These are phyloP conservation scores for Pseudochirops cupreus DNA, from an alignment of 2,797 vertebrate species.

Conservation along the genomic window DNA sequence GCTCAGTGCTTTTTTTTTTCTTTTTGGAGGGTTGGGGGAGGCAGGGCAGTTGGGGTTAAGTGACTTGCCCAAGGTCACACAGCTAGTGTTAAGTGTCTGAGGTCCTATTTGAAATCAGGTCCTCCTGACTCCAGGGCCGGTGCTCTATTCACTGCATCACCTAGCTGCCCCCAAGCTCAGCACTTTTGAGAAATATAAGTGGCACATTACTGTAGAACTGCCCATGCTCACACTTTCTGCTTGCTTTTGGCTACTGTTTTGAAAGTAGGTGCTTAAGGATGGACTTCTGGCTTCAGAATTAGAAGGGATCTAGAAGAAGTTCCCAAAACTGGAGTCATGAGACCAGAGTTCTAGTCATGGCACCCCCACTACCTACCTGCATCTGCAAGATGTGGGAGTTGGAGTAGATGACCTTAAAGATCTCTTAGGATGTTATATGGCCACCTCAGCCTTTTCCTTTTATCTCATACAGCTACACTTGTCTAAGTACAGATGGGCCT, in stretches of 20 bases:
- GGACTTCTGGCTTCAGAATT: slow-evolving; percentile 28
- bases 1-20: background rate
- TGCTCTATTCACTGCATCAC: too few species aligned
- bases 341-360: background rate
- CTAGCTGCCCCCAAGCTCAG: background rate
- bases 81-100: too few species aligned
- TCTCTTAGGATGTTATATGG: background rate
- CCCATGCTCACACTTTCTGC: slow-evolving; percentile 53
- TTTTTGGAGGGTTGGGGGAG: too few species aligned
- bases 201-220: background rate
- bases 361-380: background rate
- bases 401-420: background rate
- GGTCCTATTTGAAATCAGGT: too few species aligned
- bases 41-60: too few species aligned
- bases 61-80: too few species aligned
- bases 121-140: too few species aligned
- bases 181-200: background rate
- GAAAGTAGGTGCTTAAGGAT: slow-evolving; percentile 12
- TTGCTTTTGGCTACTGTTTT: slow-evolving; percentile 43
- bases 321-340: background rate
- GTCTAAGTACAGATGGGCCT: background rate
- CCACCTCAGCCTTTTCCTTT: background rate
- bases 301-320: background rate
- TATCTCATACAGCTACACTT: background rate
- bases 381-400: background rate